Evolutionary conservation across 64 coral and sea anemone species (phyloP).

Genomic region (Pocillopora verrucosa): DNA sequence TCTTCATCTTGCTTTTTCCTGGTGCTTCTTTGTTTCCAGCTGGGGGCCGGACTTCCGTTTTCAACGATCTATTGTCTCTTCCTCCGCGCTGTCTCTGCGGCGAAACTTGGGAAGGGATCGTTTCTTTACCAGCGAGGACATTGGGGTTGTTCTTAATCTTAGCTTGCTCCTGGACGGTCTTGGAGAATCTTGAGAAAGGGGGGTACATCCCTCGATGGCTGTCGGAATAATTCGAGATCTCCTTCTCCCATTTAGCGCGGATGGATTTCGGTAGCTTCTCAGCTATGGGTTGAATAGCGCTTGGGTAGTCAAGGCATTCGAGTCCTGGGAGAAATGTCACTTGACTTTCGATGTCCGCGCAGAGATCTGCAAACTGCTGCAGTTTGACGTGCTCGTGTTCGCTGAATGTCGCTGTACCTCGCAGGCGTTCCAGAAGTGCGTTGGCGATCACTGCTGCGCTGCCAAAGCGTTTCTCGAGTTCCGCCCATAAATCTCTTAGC

Average conservation of each 20-base stretch:
- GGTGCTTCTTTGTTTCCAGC: neutral
- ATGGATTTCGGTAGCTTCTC: conserved; percentile 34
- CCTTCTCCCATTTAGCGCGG: conserved; percentile 59
- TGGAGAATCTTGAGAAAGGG: conserved; percentile 31
- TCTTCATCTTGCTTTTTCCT: neutral
- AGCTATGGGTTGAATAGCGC: conserved; percentile 27
- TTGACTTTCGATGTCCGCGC: too few species aligned
- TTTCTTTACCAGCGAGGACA: neutral
- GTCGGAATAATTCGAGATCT: conserved; percentile 31
- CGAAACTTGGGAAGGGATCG: too few species aligned
- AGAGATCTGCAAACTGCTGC: too few species aligned
- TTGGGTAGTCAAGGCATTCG: conserved; percentile 53
- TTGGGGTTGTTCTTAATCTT: conserved; percentile 56
- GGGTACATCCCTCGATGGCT: conserved; percentile 16
- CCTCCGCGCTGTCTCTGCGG: too few species aligned
- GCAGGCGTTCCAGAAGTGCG: too few species aligned
- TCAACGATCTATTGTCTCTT: too few species aligned
- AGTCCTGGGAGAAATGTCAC: conserved; percentile 32
- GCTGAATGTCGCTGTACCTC: too few species aligned
- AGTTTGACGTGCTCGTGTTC: too few species aligned
- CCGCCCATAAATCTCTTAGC: too few species aligned
- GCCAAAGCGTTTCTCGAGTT: too few species aligned
- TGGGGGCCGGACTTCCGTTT: too few species aligned
- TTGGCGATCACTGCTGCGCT: too few species aligned
- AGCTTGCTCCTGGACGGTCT: conserved; percentile 42